A percentile compares a stretch with the other conserved stretches of the same genome.
These are phyloP conservation scores for Papilio helenus DNA, from an alignment of 1,140 invertebrate species.

Conservation along the genomic window DNA sequence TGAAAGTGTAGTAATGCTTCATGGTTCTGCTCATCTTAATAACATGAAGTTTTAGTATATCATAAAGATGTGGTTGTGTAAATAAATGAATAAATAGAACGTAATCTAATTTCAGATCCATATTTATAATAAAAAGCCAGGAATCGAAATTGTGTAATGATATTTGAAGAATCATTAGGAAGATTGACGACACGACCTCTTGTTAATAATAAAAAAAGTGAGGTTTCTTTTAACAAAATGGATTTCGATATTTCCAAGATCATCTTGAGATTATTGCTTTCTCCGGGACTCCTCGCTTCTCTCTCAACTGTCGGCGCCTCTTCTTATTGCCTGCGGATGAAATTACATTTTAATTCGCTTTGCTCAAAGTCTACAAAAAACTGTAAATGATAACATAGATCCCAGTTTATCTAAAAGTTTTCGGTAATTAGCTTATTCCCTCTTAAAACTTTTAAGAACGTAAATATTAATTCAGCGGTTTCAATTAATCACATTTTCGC, in stretches of 20 bases:
- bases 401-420: background rate
- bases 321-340: background rate
- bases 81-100: background rate
- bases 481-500: background rate
- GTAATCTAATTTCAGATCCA: background rate
- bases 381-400: background rate
- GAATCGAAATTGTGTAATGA: background rate
- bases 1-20: no score
- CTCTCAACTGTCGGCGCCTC: background rate
- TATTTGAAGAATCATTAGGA: slow-evolving; percentile 1
- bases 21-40: no score
- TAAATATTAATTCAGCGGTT: background rate
- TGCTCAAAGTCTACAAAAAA: no score
- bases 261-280: slow-evolving; percentile 7
- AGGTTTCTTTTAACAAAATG: background rate
- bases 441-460: background rate
- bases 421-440: background rate
- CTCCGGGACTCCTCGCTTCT: background rate
- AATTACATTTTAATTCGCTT: background rate
- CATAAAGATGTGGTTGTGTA: background rate
- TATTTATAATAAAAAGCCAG: background rate
- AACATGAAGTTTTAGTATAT: background rate
- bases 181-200: slow-evolving; percentile 3
- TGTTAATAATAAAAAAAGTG: background rate
- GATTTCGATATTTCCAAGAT: slow-evolving; percentile 18